These are phyloP conservation scores for Carollia perspicillata DNA, from an alignment of 2,113 vertebrate genomes.

Conservation along the genomic window DNA sequence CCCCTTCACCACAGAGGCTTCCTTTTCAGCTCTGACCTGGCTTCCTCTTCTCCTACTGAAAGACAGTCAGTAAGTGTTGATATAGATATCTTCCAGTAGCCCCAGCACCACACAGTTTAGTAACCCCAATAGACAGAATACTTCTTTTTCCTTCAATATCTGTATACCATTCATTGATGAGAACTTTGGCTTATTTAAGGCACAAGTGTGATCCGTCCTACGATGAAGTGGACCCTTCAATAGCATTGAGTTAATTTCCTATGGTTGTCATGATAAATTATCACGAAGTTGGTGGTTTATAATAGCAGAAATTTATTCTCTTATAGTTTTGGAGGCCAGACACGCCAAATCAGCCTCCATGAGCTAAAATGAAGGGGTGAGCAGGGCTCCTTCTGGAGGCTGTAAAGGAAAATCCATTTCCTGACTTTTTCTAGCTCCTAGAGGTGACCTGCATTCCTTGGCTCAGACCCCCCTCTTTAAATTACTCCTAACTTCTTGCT, in stretches of 20 bases:
- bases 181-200: neutral
- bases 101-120: neutral
- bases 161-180: neutral
- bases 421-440: neutral
- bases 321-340: neutral
- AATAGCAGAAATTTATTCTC: neutral
- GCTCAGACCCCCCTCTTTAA: neutral
- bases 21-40: neutral
- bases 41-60: neutral
- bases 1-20: neutral
- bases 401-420: neutral
- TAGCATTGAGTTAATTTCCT: neutral
- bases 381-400: neutral
- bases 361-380: neutral
- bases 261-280: neutral
- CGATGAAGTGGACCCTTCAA: neutral
- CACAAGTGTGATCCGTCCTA: neutral
- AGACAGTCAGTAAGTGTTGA: neutral
- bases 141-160: neutral
- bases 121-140: neutral
- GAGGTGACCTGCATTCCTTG: neutral
- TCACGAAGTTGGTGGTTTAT: neutral
- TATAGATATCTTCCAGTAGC: neutral
- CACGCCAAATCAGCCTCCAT: neutral
- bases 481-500: neutral